Evolutionary conservation across 2,888 invertebrate species (phyloP).

Genomic region (Limnephilus auricula): DNA sequence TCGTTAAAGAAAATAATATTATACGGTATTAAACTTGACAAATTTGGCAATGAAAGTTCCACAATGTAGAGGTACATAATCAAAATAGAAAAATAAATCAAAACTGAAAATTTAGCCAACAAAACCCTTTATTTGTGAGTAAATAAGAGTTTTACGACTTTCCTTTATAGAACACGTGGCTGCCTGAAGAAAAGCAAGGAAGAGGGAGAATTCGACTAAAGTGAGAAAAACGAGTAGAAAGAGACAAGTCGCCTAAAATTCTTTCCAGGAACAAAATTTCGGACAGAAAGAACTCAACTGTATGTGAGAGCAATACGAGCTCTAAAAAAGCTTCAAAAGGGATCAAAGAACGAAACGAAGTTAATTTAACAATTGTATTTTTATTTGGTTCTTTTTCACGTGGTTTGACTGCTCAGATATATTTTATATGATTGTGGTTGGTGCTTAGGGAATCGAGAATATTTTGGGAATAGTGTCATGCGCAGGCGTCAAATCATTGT

Average conservation of each 20-base stretch:
- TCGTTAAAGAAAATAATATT: not conserved
- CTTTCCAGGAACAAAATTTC: not conserved
- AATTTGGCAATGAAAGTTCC: not conserved
- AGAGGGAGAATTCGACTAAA: not conserved
- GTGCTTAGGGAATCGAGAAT: not conserved
- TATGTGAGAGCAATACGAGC: not conserved
- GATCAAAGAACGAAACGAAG: not conserved
- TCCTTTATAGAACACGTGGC: slow-evolving; percentile 15
- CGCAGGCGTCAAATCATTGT: slow-evolving; percentile 25
- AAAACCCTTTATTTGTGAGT: not conserved
- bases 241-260: not conserved
- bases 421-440: not conserved
- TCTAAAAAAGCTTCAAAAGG: not conserved
- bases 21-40: not conserved
- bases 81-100: not conserved
- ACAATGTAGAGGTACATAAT: not conserved
- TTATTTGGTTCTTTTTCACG: not conserved
- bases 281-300: not conserved
- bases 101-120: not conserved
- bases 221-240: not conserved
- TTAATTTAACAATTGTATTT: not conserved
- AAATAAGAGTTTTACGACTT: not conserved
- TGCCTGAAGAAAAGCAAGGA: not conserved
- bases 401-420: not conserved
- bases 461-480: not conserved